Conservation (phyloP, 2,113 vertebrate genomes). For the Trogon melanurus region DNA sequence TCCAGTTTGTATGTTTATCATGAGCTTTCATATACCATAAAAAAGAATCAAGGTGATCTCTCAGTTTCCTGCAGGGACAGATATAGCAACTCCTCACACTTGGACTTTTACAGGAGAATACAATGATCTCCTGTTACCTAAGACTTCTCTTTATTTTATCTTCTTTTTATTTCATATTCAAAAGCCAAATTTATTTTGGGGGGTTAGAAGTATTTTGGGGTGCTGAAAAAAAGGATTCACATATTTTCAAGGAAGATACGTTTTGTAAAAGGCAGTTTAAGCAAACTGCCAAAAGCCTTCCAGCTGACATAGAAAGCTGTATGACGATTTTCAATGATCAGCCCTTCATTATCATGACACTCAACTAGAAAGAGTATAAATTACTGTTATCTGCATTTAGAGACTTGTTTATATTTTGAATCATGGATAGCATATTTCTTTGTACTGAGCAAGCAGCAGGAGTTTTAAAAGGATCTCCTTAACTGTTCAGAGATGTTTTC, state of each 20-base stretch:
- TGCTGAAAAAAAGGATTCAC: background rate
- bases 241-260: background rate
- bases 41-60: background rate
- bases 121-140: background rate
- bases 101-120: background rate
- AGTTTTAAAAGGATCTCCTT: background rate
- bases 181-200: background rate
- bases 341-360: background rate
- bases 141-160: background rate
- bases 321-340: background rate
- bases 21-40: background rate
- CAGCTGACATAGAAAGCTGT: background rate
- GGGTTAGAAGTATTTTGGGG: fast-evolving
- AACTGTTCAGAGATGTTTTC: background rate
- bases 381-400: background rate
- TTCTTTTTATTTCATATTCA: background rate
- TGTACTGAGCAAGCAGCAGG: background rate
- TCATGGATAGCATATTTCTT: background rate
- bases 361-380: background rate
- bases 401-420: background rate
- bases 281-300: background rate
- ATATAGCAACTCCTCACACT: background rate
- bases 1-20: background rate
- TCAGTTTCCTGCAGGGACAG: background rate
- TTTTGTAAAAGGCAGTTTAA: background rate